A percentile compares a stretch with the other conserved stretches of the same genome.
phyloP scores from a whole-genome alignment of 1,140 invertebrate species.

The Apis dorsata region DNA sequence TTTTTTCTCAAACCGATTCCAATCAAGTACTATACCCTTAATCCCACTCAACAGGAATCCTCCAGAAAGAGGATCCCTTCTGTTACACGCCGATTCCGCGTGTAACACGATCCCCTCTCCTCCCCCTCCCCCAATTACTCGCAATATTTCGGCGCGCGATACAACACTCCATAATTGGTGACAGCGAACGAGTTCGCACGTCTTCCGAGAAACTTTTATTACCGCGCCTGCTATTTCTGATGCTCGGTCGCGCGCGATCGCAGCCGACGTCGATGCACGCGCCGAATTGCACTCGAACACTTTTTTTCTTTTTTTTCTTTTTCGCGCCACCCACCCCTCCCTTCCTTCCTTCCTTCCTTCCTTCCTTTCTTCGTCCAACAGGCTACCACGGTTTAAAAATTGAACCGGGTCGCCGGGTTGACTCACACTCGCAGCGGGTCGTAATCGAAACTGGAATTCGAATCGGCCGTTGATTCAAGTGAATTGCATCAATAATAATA shows the following conservation, averaged over 20 bases:
- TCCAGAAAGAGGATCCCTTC: too few relatives aligned
- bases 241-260: slow-evolving; percentile 1
- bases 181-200: slow-evolving; percentile 22
- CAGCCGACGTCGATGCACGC: slow-evolving; percentile 27
- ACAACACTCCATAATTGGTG: slow-evolving; percentile 47
- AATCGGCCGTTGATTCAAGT: too few relatives aligned
- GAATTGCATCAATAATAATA: too few relatives aligned
- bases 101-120: slow-evolving; percentile 30
- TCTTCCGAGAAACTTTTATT: slow-evolving; percentile 46
- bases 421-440: slow-evolving; percentile 18
- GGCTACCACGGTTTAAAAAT: slow-evolving; percentile 53
- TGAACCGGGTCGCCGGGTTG: slow-evolving; percentile 45
- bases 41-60: too few relatives aligned
- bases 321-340: too few relatives aligned
- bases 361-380: neutral
- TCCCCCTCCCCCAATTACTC: slow-evolving; percentile 27
- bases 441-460: neutral
- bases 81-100: neutral
- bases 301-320: neutral
- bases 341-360: neutral
- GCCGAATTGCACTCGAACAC: neutral
- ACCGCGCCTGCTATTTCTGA: slow-evolving; percentile 46
- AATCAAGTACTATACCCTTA: too few relatives aligned
- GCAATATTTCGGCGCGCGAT: slow-evolving; percentile 37
- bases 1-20: too few relatives aligned